Conservation (phyloP, 1,140 invertebrate species). For the Nymphalis io region DNA sequence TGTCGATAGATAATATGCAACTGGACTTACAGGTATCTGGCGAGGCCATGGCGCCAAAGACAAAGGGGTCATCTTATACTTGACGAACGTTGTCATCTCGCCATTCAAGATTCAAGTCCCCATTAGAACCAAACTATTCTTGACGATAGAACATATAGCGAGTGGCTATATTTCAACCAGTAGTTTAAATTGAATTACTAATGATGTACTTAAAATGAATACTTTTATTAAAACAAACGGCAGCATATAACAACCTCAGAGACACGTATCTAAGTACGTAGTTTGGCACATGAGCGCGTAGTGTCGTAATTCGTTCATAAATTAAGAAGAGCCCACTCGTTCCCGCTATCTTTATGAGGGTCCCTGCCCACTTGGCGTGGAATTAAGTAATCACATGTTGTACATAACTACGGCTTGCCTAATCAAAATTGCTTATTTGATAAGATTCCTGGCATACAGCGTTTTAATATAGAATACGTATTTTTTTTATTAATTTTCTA, state of each 20-base stretch:
- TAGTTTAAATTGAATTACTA: background rate
- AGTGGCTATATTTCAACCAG: background rate
- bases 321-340: slow-evolving; percentile 62
- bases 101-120: too few species aligned
- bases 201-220: background rate
- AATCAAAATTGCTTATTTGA: slow-evolving; percentile 43
- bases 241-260: slow-evolving; percentile 7
- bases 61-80: too few species aligned
- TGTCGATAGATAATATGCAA: too few species aligned
- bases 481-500: slow-evolving; percentile 6
- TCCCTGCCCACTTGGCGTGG: slow-evolving; percentile 61
- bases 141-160: too few species aligned
- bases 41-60: too few species aligned
- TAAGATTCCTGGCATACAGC: slow-evolving; percentile 31
- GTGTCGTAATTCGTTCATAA: slow-evolving; percentile 45
- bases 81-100: too few species aligned
- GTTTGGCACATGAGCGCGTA: slow-evolving; percentile 43
- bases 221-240: slow-evolving; percentile 10
- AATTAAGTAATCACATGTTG: slow-evolving; percentile 64
- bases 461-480: slow-evolving; percentile 9
- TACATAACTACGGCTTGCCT: slow-evolving; percentile 37
- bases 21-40: too few species aligned
- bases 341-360: slow-evolving; percentile 68
- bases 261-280: slow-evolving; percentile 30
- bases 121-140: too few species aligned